Evolutionary conservation across 2,888 invertebrate species (phyloP), one percentile per base, ranked within the genome.

Genomic region (Ophioninae sp.): DNA sequence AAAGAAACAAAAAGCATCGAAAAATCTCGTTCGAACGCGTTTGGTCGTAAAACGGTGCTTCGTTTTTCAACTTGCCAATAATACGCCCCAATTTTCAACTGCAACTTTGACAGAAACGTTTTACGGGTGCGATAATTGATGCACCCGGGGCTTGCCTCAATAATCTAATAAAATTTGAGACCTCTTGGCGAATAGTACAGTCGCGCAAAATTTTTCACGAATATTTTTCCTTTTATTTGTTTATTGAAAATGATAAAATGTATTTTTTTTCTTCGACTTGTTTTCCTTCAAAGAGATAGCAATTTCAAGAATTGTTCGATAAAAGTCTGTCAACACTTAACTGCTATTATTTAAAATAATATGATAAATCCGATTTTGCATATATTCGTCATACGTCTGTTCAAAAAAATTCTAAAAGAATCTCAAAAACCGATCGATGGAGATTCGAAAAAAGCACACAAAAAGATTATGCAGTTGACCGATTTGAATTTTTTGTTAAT

Each of bases 141-240:
- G 73, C 83, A 82, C 81, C 81, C 77, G n/a, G 7, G 30, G 23
- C n/a, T 73, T 72, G 82, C 79, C 80, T 79, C 84, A 83, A 87
- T 88, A 86, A 87, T 87, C 87, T 84, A 88, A 87, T 87, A 87
- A 88, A 87, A 85, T 80, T 81, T 67, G 10, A 65, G 62, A 70
- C 81, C 79, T 83, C 84, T 79, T 79, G 23, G 20, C 57, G 17
- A 41, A 20, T 20, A 13, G 70, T 79, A 74, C 79, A 75, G 75
- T 75, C 78, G 8, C 8, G 37, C 17, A 5, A 64, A 30, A 50
- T 5, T 50, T 13, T 17, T 17, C 6, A 2, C 17, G 2, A 6
- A 6, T 6, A 13, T 50, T 50, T 50, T 13, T 17, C 50, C 50
- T 17, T 13, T 13, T 10, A 50, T 50, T 50, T 41, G 3, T 50